Evolutionary conservation across 2,113 vertebrate genomes (phyloP).

Genomic region (Dissostichus mawsoni): DNA sequence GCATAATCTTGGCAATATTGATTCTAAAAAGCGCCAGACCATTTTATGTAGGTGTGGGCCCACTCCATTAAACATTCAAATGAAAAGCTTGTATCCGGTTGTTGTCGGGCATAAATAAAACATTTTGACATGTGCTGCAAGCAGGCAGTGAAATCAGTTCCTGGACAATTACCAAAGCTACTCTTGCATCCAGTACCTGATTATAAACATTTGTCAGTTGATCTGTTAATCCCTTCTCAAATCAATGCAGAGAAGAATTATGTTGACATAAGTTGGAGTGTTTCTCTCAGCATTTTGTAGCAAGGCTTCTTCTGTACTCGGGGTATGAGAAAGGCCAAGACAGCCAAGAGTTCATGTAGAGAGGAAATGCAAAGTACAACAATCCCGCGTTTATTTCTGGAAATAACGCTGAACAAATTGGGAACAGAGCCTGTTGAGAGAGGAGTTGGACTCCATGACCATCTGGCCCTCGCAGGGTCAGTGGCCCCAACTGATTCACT

Average conservation of each 20-base stretch:
- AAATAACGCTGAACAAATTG: slow-evolving; percentile 31
- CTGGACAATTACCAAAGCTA: background rate
- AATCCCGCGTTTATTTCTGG: slow-evolving; percentile 16
- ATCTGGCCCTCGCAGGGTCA: slow-evolving; percentile 45
- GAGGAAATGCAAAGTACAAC: slow-evolving; percentile 29
- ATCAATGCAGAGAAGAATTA: background rate
- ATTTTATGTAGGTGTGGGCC: slow-evolving; percentile 4
- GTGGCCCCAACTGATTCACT: slow-evolving; percentile 42
- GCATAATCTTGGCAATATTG: background rate
- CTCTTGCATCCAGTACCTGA: background rate
- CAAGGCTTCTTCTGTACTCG: background rate
- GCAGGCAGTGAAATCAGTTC: background rate
- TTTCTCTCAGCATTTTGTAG: background rate
- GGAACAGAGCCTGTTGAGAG: slow-evolving; percentile 22
- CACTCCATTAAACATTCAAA: slow-evolving; percentile 21
- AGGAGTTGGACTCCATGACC: slow-evolving; percentile 42
- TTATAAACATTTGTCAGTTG: background rate
- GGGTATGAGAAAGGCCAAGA: slow-evolving; percentile 10
- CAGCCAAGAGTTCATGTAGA: slow-evolving; percentile 3
- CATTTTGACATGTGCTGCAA: background rate
- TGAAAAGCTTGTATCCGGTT: slow-evolving; percentile 11
- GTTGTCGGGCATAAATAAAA: slow-evolving; percentile 9
- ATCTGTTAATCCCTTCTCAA: background rate
- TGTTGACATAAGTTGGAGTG: too few species aligned
- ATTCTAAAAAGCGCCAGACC: slow-evolving; percentile 4